Evolutionary conservation across 2,888 invertebrate genomes (phyloP).

Genomic region (Microchrysa polita): DNA sequence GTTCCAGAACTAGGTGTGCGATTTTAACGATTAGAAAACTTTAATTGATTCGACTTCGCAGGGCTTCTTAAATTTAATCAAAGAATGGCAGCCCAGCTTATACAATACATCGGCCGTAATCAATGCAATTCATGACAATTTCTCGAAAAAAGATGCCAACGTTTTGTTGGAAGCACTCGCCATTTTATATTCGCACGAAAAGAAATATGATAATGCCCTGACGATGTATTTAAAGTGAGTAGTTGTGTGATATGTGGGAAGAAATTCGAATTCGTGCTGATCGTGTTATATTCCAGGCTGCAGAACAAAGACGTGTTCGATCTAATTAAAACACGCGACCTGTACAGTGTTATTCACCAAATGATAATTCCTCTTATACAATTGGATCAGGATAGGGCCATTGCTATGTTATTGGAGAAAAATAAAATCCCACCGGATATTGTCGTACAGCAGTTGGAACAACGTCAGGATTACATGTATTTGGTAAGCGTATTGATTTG

Average conservation of each 20-base stretch:
- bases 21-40: background rate
- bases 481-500: conserved; percentile 67
- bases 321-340: conserved; percentile 82
- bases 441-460: conserved; percentile 82
- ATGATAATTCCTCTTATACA: conserved; percentile 90
- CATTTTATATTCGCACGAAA: conserved; percentile 85
- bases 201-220: conserved; percentile 90
- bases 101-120: conserved; percentile 87
- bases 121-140: conserved; percentile 84
- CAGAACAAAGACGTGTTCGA: conserved; percentile 91
- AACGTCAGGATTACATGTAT: conserved; percentile 78
- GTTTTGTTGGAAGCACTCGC: conserved; percentile 87
- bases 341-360: conserved; percentile 84
- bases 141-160: conserved; percentile 77
- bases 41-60: conserved; percentile 58
- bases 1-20: conserved; percentile 39
- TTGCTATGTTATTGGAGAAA: conserved; percentile 82
- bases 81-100: conserved; percentile 87
- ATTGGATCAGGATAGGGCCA: conserved; percentile 83
- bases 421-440: conserved; percentile 77
- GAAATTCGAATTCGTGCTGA: background rate
- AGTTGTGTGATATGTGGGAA: background rate
- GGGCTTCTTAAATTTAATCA: conserved; percentile 84
- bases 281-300: conserved; percentile 65
- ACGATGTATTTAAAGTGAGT: conserved; percentile 86